These are phyloP conservation scores for Baronia brevicornis DNA, from an alignment of 2,888 invertebrate genomes.

Conservation along the genomic window DNA sequence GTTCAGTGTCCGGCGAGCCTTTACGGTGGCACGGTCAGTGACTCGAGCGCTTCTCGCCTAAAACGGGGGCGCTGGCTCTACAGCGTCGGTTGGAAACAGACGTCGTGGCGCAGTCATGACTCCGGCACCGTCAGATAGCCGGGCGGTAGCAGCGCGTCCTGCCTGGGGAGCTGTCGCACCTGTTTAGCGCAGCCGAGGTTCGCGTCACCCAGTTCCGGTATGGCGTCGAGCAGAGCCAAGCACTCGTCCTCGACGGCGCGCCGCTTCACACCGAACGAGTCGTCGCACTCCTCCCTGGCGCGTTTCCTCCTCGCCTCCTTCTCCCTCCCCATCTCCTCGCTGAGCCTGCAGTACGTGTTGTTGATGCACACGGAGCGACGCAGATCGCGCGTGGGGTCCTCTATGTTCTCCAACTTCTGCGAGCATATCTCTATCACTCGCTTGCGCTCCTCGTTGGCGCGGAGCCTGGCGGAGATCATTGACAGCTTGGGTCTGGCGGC, in stretches of 20 bases:
- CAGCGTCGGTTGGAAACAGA: slow-evolving; percentile 55
- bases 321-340: slow-evolving; percentile 88
- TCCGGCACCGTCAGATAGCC: slow-evolving; percentile 64
- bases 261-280: slow-evolving; percentile 66
- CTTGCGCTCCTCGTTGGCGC: slow-evolving; percentile 92
- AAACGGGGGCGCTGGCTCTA: slow-evolving; percentile 50
- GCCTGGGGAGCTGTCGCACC: slow-evolving; percentile 61
- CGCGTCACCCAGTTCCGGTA: slow-evolving; percentile 66
- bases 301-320: slow-evolving; percentile 77
- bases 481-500: slow-evolving; percentile 82
- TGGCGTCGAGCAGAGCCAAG: slow-evolving; percentile 63
- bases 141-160: slow-evolving; percentile 56
- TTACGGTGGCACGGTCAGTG: slow-evolving; percentile 45
- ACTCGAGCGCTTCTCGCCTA: slow-evolving; percentile 40
- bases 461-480: slow-evolving; percentile 91
- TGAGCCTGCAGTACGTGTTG: slow-evolving; percentile 91
- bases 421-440: slow-evolving; percentile 92
- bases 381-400: slow-evolving; percentile 91
- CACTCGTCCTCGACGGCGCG: slow-evolving; percentile 68
- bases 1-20: slow-evolving; percentile 25
- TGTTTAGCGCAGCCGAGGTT: slow-evolving; percentile 67
- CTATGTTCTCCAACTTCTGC: slow-evolving; percentile 90
- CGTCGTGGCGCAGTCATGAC: slow-evolving; percentile 68
- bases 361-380: slow-evolving; percentile 93
- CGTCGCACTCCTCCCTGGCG: slow-evolving; percentile 64